Evolutionary conservation across 2,113 vertebrate genomes (phyloP), one percentile per base, ranked within the genome.

Genomic region (Dicentrarchus labrax): DNA sequence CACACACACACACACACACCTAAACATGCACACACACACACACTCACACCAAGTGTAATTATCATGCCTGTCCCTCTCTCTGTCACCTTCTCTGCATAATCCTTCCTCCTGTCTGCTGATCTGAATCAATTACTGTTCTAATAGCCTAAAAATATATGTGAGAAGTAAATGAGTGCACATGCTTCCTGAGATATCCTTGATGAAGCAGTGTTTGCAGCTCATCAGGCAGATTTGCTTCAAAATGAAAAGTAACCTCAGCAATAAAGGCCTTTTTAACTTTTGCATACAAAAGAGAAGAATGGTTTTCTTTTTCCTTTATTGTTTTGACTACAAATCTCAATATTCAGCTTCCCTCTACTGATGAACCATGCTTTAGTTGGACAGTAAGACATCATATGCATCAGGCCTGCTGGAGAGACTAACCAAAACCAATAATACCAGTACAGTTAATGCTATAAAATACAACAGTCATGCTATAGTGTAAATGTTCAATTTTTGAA

Each of bases 41-140:
- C 48, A n/a, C 11, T 24, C n/a, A 17, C 45, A 45, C 64, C n/a
- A 4, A 21, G n/a, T 41, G 61, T 65, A 75, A 88, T 87, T 73
- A 65, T 22, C 62, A 85, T n/a, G 62, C 62, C 11, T 62, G 69
- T 38, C n/a, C 21, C 61, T 39, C n/a, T 80, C n/a, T 54, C 39
- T 72, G 38, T 57, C 83, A 72, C 51, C 1, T 30, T 68, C 74
- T 62, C 57, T 78, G 78, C 59, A 79, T 87, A 84, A 90, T 83
- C 39, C 66, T 54, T 50, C 45, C 54, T 39, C 13, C n/a, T 4
- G 8, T 83, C 38, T 39, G 45, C 69, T 70, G 13, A 22, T 78
- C 54, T 74, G 77, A 80, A 83, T 83, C 83, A n/a, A 84, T 78
- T 67, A 76, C 24, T 24, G 4, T n/a, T 76, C 53, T 76, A 67